A percentile compares a stretch with the other conserved stretches of the same genome.
Conservation (phyloP, 2,113 vertebrate genomes). For the Gadus chalcogrammus region DNA sequence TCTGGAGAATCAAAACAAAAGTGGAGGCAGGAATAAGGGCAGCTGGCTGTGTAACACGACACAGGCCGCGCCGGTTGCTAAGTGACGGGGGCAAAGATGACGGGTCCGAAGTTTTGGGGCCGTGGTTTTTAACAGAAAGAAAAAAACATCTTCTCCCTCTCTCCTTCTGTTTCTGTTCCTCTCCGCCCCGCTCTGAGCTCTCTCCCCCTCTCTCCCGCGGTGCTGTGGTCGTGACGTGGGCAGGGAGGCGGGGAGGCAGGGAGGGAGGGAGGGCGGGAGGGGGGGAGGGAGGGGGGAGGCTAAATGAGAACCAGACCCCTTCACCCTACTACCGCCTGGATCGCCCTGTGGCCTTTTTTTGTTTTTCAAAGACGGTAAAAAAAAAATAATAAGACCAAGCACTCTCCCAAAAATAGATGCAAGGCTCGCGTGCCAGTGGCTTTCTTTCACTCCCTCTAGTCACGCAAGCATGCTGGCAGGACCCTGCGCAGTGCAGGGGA, state of each 20-base stretch:
- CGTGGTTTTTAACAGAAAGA: conserved; percentile 15
- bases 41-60: conserved; percentile 52
- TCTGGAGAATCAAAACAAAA: conserved; percentile 34
- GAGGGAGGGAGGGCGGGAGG: conserved; percentile 30
- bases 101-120: conserved; percentile 24
- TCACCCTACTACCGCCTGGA: conserved; percentile 46
- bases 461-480: not conserved
- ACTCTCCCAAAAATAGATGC: not conserved
- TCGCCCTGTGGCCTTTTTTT: conserved; percentile 31
- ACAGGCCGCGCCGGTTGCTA: conserved; percentile 47
- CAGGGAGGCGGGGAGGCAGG: conserved; percentile 26
- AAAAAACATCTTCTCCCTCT: conserved; percentile 2
- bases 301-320: conserved; percentile 61
- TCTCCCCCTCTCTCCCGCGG: conserved; percentile 18
- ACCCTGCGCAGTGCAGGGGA: not conserved
- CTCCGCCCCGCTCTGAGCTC: conserved; percentile 16
- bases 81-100: conserved; percentile 45
- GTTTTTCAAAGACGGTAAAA: not conserved
- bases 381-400: not conserved
- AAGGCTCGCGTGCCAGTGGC: not conserved
- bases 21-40: conserved; percentile 33
- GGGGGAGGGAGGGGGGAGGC: conserved; percentile 31
- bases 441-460: not conserved
- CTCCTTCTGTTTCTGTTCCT: not conserved
- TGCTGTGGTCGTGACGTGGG: conserved; percentile 31